Evolutionary conservation across 1,140 invertebrate genomes (phyloP).

Genomic region (Chlorops oryzae): DNA sequence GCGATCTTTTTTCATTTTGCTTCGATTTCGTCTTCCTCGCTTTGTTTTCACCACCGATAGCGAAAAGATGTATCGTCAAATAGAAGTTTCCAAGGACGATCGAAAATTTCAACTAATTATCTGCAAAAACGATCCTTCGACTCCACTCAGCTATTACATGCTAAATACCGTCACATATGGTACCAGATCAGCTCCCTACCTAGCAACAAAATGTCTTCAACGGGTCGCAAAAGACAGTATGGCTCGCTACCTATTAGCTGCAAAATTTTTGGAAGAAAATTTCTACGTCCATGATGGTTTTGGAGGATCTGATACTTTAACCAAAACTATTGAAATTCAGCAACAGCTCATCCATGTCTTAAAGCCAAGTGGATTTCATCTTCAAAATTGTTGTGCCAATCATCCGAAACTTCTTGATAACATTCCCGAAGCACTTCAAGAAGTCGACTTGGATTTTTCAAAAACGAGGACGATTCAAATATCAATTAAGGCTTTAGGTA

Average conservation of each 20-base stretch:
- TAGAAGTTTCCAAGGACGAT: conserved; percentile 20
- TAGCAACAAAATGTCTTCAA: conserved; percentile 34
- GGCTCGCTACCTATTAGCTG: conserved; percentile 20
- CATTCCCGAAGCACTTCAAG: too few relatives aligned
- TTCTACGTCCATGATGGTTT: conserved; percentile 51
- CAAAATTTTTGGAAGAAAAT: conserved; percentile 32
- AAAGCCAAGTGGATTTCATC: conserved; percentile 1
- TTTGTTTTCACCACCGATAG: conserved; percentile 22
- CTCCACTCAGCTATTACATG: conserved; percentile 11
- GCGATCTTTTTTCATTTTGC: conserved; percentile 30
- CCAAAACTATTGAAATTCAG: conserved; percentile 4
- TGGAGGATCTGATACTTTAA: conserved; percentile 31
- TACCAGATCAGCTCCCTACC: conserved; percentile 34
- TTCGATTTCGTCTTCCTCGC: conserved; percentile 41
- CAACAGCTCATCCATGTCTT: conserved; percentile 5
- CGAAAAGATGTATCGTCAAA: conserved; percentile 37
- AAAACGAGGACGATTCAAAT: too few relatives aligned
- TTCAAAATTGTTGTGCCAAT: conserved; percentile 16
- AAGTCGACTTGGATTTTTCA: too few relatives aligned
- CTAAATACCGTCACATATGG: conserved; percentile 35
- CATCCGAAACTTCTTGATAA: conserved; percentile 5
- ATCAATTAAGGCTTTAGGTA: conserved; percentile 1
- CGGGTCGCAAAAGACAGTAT: conserved; percentile 27
- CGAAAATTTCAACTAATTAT: conserved; percentile 39
- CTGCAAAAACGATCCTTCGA: conserved; percentile 35